Percentiles rank a stretch among this genome's conserved stretches.
Evolutionary conservation across 92 coral and sea anemone species (phyloP).

Genomic region (Phenganax marumi): DNA sequence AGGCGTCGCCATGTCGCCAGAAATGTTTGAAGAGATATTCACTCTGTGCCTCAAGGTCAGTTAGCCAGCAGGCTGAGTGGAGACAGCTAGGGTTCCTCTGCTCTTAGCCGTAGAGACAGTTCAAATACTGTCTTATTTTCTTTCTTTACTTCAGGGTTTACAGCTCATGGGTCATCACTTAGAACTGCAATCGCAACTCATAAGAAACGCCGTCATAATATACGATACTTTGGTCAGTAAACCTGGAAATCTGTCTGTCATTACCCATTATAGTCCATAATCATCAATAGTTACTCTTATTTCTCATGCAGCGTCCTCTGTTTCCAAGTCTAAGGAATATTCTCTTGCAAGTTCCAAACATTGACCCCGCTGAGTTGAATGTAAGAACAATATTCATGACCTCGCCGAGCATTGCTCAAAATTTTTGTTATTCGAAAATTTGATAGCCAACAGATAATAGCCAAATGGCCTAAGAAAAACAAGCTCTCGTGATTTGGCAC

Average conservation of each 20-base stretch:
- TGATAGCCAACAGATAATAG: too few species aligned
- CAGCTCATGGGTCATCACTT: constrained; percentile 77
- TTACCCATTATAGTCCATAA: too few species aligned
- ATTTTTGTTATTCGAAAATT: too few species aligned
- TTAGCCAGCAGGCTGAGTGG: too few species aligned
- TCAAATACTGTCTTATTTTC: not conserved
- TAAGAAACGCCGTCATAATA: constrained; percentile 62
- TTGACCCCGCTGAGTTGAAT: constrained; percentile 60
- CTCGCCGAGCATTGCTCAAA: too few species aligned
- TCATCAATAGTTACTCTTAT: too few species aligned
- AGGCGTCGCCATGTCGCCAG: constrained; percentile 62
- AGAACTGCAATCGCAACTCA: constrained; percentile 59
- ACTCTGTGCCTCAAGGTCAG: constrained; percentile 74
- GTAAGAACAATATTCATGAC: constrained; percentile 44
- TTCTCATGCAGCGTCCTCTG: constrained; percentile 64
- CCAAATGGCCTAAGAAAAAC: too few species aligned
- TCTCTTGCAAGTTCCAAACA: constrained; percentile 68
- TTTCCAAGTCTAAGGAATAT: constrained; percentile 69
- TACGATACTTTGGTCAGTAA: constrained; percentile 80
- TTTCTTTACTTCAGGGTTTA: constrained; percentile 57
- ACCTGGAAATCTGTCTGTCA: not conserved
- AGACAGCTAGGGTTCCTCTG: too few species aligned
- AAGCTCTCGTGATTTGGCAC: too few species aligned
- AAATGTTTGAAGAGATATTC: constrained; percentile 72
- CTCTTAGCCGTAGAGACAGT: not conserved